phyloP scores from a whole-genome alignment of 2,888 invertebrate species.

The Leptinotarsa rubiginosa region DNA sequence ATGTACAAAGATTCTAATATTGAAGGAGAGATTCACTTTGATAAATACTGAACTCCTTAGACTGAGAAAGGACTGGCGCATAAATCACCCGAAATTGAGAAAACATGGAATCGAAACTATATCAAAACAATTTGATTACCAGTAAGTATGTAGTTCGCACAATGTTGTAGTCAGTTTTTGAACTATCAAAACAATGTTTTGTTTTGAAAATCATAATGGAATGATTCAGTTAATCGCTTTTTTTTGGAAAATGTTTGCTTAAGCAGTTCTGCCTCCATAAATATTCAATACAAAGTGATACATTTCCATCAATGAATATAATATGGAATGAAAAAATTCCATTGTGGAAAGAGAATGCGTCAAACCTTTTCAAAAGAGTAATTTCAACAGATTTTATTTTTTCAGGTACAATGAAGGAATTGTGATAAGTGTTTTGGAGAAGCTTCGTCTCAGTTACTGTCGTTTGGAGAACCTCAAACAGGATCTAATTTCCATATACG shows the following conservation, averaged over 20 bases:
- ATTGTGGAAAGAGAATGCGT: too few relatives aligned
- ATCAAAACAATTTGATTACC: not conserved
- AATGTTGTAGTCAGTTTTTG: too few relatives aligned
- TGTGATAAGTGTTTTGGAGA: not conserved
- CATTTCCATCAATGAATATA: too few relatives aligned
- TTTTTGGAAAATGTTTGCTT: too few relatives aligned
- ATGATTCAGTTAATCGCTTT: too few relatives aligned
- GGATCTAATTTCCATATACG: not conserved
- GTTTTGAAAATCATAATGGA: too few relatives aligned
- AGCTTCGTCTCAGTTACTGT: not conserved
- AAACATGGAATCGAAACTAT: not conserved
- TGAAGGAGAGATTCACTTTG: constrained; percentile 1
- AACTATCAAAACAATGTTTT: too few relatives aligned
- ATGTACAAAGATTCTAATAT: not conserved
- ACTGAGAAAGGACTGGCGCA: not conserved
- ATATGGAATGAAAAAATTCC: too few relatives aligned
- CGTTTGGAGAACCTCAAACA: not conserved
- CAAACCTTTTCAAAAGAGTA: too few relatives aligned
- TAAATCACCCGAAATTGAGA: not conserved
- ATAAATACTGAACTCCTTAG: not conserved
- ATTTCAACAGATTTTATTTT: not conserved
- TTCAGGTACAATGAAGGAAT: constrained; percentile 1
- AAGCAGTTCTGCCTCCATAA: too few relatives aligned
- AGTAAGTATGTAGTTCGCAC: not conserved
- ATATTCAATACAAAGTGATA: too few relatives aligned